Evolutionary conservation across 2,113 vertebrate species (phyloP).

Genomic region (Salminus brasiliensis): DNA sequence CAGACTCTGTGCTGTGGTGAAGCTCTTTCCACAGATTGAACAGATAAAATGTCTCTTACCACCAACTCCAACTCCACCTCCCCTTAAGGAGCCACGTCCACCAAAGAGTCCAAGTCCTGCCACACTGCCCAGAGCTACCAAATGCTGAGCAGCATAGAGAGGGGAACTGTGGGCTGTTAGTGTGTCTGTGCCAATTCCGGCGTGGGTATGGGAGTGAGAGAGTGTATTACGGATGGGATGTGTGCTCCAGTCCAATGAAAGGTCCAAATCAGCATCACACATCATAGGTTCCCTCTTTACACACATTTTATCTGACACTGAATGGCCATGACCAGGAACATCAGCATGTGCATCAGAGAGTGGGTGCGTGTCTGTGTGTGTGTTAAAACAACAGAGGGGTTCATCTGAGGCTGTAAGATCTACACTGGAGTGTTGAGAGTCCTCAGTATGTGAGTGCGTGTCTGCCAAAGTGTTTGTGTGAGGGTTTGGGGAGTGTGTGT

Average conservation of each 20-base stretch:
- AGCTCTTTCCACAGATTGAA: slow-evolving; percentile 51
- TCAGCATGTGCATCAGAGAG: slow-evolving; percentile 3
- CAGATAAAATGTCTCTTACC: slow-evolving; percentile 53
- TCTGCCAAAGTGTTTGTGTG: slow-evolving; percentile 34
- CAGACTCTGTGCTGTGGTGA: slow-evolving; percentile 53
- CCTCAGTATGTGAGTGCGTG: slow-evolving; percentile 41
- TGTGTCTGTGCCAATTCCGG: slow-evolving; percentile 14
- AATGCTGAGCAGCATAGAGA: slow-evolving; percentile 36
- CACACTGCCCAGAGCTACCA: slow-evolving; percentile 48
- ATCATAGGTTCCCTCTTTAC: slow-evolving; percentile 32
- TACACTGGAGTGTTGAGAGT: slow-evolving; percentile 47
- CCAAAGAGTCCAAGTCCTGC: slow-evolving; percentile 45
- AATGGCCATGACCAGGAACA: not conserved
- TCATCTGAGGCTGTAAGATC: slow-evolving; percentile 44
- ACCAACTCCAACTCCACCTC: not conserved
- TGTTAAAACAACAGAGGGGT: slow-evolving; percentile 36
- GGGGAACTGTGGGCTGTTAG: slow-evolving; percentile 36
- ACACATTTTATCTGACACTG: slow-evolving; percentile 38
- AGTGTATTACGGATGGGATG: slow-evolving; percentile 20
- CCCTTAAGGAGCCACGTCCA: slow-evolving; percentile 22
- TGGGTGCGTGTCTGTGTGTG: slow-evolving; percentile 19
- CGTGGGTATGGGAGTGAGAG: slow-evolving; percentile 24
- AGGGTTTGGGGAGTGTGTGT: slow-evolving; percentile 38
- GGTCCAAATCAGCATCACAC: slow-evolving; percentile 28
- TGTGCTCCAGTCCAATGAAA: slow-evolving; percentile 47